Evolutionary conservation across 1,140 invertebrate species (phyloP), one percentile per base, ranked within the genome.

Genomic region (Drosophila lowei): DNA sequence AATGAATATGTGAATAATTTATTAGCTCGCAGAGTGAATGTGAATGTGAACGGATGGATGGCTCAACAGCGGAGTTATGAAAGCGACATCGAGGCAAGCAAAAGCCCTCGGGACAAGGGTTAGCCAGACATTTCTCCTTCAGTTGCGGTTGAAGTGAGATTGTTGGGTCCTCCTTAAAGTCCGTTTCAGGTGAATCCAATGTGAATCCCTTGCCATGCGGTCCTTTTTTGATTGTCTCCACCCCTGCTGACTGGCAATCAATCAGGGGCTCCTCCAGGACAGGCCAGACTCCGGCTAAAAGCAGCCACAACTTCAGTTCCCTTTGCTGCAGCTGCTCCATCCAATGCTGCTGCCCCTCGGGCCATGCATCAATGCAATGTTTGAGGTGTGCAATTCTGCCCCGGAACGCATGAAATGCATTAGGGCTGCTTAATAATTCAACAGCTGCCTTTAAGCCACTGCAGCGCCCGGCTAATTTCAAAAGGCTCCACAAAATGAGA

Each of bases 1-100:
- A 84, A 85, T 84, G 80, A 85, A 73, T 77, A 71, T 65, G 38
- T 84, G 63, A 79, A 84, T 84, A 77, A 84, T 85, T 84, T 79
- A 84, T 57, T 41, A 79, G 47, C n/a, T 30, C 56, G 56, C 77
- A 50, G 44, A 57, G 64, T 48, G 60, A 30, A 23, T 38, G 28
- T 18, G 54, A 41, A 23, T 30, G 28, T 16, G 54, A 41, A 25
- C 47, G 48, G 49, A 57, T 63, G 30, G 34, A 41, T 55, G 16
- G 21, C 8, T 8, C 5, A 25, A 25, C 23, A 25, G 23, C 0
- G 47, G 59, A 41, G 47, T 57, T 60, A 76, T 70, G 62, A 62
- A 74, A 47, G 60, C 65, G 56, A 47, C 63, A 73, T 64, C 53
- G 64, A 58, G 60, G 25, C 41, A 34, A 47, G 30, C 44, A n/a